Percentiles rank a stretch among this genome's conserved stretches.
phyloP scores from a whole-genome alignment of 2,113 vertebrate genomes.

The Phalacrocorax aristotelis region DNA sequence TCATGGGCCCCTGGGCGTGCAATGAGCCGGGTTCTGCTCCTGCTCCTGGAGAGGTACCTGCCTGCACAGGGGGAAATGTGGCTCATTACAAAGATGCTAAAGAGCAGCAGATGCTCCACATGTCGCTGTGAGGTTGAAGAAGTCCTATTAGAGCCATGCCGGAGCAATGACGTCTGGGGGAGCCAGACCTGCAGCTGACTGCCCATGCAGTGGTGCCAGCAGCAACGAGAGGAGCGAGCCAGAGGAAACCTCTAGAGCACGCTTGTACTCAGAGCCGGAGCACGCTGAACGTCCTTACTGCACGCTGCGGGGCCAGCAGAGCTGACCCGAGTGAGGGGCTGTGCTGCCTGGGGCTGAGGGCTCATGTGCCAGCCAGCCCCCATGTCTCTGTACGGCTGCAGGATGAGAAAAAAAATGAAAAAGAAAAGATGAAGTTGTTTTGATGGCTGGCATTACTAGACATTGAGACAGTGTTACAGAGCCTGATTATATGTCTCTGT shows the following conservation, averaged over 20 bases:
- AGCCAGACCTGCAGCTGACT: not conserved
- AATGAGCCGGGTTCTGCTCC: not conserved
- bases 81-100: not conserved
- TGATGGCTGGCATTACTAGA: not conserved
- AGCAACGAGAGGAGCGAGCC: fast-evolving
- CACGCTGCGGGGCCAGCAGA: not conserved
- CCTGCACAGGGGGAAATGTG: fast-evolving
- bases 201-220: not conserved
- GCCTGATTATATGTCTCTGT: not conserved
- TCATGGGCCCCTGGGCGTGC: not conserved
- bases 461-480: not conserved
- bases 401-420: not conserved
- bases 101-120: not conserved
- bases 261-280: not conserved
- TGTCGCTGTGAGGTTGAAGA: not conserved
- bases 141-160: not conserved
- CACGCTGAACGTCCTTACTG: fast-evolving
- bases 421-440: not conserved
- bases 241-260: not conserved
- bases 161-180: not conserved
- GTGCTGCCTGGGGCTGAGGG: not conserved
- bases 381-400: not conserved
- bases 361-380: not conserved
- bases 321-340: fast-evolving
- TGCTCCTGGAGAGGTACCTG: not conserved